Evolutionary conservation across 2,797 vertebrate species (phyloP).

Genomic region (Lophura swinhoii): DNA sequence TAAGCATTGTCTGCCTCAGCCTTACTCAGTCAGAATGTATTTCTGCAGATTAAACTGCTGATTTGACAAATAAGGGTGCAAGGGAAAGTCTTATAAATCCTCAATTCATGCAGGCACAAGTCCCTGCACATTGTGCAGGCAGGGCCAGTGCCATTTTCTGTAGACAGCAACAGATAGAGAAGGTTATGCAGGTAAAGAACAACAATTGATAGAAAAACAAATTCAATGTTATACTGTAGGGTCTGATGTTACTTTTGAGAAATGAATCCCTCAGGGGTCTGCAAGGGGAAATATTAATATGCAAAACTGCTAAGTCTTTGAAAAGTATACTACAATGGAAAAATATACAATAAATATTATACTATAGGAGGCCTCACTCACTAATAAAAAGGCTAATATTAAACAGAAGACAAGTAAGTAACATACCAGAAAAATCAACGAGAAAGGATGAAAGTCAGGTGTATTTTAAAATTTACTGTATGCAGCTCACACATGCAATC

Average conservation of each 20-base stretch:
- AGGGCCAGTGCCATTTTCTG: conserved; percentile 56
- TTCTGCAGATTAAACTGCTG: conserved; percentile 79
- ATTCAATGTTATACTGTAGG: conserved; percentile 57
- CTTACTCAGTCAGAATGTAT: conserved; percentile 80
- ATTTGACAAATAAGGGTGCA: conserved; percentile 74
- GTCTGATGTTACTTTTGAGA: conserved; percentile 62
- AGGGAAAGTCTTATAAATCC: conserved; percentile 67
- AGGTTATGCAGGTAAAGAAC: conserved; percentile 40
- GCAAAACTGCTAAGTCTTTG: conserved; percentile 60
- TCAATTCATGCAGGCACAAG: conserved; percentile 70
- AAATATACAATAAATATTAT: conserved; percentile 7
- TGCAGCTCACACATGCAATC: background rate
- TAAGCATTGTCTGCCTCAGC: conserved; percentile 79
- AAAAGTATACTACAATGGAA: conserved; percentile 48
- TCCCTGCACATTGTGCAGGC: conserved; percentile 42
- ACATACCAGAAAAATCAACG: conserved; percentile 6
- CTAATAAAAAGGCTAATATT: conserved; percentile 32
- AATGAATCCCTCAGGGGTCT: conserved; percentile 63
- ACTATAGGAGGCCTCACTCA: background rate
- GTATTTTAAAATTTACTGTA: background rate
- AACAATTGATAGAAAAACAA: conserved; percentile 71
- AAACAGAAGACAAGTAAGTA: conserved; percentile 14
- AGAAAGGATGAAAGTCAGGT: background rate
- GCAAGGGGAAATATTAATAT: conserved; percentile 62
- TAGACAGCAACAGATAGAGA: conserved; percentile 67